Conservation (phyloP, 1,140 invertebrate species). For the Brachionus asplanchnoidis region DNA sequence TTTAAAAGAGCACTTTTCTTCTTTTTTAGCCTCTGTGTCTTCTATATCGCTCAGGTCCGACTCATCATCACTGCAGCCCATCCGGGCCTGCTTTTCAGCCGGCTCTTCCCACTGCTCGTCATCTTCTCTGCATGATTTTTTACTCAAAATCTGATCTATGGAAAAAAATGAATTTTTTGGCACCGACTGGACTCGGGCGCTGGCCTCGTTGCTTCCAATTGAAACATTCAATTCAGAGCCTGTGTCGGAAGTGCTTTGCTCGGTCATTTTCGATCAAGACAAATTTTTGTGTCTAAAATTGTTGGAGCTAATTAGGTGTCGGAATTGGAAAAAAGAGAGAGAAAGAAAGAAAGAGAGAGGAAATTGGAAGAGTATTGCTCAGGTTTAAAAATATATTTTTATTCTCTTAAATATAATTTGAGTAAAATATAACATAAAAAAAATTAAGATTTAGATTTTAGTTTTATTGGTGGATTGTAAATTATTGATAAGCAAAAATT, state of each 20-base stretch:
- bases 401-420: conserved; percentile 18
- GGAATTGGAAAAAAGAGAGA: background rate
- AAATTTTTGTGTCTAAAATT: background rate
- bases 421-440: background rate
- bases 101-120: background rate
- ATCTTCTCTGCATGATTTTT: background rate
- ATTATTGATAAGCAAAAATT: conserved; percentile 34
- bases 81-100: background rate
- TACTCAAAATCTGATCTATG: conserved; percentile 7
- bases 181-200: background rate
- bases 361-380: background rate
- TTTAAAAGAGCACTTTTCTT: background rate
- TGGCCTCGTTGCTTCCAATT: background rate
- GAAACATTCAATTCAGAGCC: conserved; percentile 5
- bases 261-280: background rate
- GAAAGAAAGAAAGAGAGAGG: background rate
- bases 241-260: background rate
- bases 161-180: conserved; percentile 25
- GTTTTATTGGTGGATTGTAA: conserved; percentile 16
- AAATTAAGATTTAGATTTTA: background rate
- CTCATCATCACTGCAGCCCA: background rate
- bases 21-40: background rate
- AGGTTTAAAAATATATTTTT: background rate
- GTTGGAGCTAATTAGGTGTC: background rate
- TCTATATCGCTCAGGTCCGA: background rate